These are phyloP conservation scores for Alectoris magna DNA, from an alignment of 2,797 vertebrate species.

Conservation along the genomic window DNA sequence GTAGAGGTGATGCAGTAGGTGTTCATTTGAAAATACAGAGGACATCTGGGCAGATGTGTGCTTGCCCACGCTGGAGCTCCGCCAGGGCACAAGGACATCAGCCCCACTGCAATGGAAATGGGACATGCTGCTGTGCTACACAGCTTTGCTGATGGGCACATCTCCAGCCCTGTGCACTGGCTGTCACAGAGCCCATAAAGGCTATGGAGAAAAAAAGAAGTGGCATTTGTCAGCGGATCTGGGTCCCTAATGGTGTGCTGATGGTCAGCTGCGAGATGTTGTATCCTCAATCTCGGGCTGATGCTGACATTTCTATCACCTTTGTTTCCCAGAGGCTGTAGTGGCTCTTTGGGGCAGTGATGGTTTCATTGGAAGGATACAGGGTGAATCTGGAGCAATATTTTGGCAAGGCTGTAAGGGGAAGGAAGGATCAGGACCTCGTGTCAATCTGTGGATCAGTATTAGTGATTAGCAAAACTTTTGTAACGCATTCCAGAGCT, in stretches of 20 bases:
- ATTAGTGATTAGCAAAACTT: not conserved
- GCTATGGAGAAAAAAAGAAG: not conserved
- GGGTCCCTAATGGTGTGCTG: not conserved
- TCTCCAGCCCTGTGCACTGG: not conserved
- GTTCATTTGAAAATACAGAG: not conserved
- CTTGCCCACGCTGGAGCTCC: not conserved
- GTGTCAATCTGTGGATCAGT: not conserved
- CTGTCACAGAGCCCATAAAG: not conserved
- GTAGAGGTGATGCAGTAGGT: not conserved
- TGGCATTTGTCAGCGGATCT: not conserved
- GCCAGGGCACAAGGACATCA: not conserved
- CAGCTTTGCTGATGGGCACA: not conserved
- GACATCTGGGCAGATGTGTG: not conserved
- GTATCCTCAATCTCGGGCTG: not conserved
- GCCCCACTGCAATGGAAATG: not conserved
- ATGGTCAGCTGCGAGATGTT: not conserved
- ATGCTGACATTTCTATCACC: not conserved
- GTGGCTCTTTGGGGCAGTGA: not conserved
- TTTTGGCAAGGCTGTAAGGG: fast-evolving
- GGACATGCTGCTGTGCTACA: not conserved
- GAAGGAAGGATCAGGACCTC: not conserved
- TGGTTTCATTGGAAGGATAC: not conserved
- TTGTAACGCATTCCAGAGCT: not conserved
- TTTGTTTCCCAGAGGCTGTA: not conserved
- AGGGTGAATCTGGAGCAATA: not conserved